Evolutionary conservation across 2,113 vertebrate genomes (phyloP).

Genomic region (Onychorhynchus coronatus): DNA sequence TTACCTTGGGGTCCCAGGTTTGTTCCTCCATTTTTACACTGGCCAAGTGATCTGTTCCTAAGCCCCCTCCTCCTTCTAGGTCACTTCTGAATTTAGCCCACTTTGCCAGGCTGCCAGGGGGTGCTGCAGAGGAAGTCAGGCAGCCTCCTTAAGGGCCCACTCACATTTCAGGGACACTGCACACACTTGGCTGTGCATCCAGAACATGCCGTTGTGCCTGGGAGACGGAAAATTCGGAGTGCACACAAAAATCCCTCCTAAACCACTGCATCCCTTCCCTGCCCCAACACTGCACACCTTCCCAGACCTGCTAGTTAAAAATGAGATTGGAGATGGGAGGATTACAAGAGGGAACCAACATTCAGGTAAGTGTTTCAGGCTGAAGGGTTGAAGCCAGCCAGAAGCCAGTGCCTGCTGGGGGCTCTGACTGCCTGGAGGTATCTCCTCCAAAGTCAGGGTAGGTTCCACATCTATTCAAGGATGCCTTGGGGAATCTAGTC

Average conservation of each 20-base stretch:
- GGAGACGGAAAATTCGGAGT: not conserved
- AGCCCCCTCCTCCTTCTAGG: not conserved
- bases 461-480: not conserved
- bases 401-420: not conserved
- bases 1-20: not conserved
- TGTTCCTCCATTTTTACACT: not conserved
- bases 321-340: not conserved
- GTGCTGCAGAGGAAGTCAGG: not conserved
- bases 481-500: not conserved
- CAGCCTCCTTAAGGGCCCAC: not conserved
- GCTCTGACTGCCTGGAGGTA: not conserved
- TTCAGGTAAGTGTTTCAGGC: not conserved
- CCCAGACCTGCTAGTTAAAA: not conserved
- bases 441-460: not conserved
- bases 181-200: not conserved
- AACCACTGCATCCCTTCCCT: not conserved
- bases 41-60: not conserved
- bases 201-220: not conserved
- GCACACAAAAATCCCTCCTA: not conserved
- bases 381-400: not conserved
- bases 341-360: not conserved
- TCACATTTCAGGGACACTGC: not conserved
- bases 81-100: not conserved
- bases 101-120: constrained; percentile 2
- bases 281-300: not conserved